Percentiles rank a stretch among this genome's conserved stretches.
phyloP scores from a whole-genome alignment of 1,140 invertebrate genomes.

The Pseudomyrmex sp. region DNA sequence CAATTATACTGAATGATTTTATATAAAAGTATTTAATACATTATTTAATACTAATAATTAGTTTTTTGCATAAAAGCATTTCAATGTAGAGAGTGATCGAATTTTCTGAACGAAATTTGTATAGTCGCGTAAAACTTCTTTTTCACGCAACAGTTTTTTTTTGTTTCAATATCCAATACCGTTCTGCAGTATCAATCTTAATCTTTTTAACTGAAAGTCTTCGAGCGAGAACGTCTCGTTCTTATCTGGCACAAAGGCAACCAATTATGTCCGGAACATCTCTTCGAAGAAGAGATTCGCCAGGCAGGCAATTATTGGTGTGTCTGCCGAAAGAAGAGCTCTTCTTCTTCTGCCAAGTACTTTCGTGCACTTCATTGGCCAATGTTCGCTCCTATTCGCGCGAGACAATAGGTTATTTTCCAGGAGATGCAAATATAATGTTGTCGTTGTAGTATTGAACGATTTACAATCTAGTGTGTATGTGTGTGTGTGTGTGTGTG shows the following conservation, averaged over 20 bases:
- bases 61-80: no score
- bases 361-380: constrained; percentile 21
- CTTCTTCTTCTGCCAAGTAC: constrained; percentile 27
- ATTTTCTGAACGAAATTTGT: no score
- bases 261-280: constrained; percentile 69
- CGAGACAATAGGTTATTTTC: constrained; percentile 34
- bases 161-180: constrained; percentile 26
- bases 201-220: constrained; percentile 38
- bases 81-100: no score
- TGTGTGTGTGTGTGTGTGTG: no score
- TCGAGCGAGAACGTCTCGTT: constrained; percentile 43
- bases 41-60: no score
- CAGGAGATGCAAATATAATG: constrained; percentile 37
- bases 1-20: no score
- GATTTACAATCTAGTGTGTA: neutral
- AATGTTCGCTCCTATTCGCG: constrained; percentile 27
- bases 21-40: no score
- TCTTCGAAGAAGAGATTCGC: constrained; percentile 59
- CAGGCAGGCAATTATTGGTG: constrained; percentile 65
- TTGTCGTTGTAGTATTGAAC: neutral
- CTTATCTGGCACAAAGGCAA: constrained; percentile 61
- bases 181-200: constrained; percentile 31
- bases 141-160: neutral
- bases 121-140: neutral
- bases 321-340: constrained; percentile 52